phyloP scores from a whole-genome alignment of 2,113 vertebrate species.

The Lutjanus erythropterus region DNA sequence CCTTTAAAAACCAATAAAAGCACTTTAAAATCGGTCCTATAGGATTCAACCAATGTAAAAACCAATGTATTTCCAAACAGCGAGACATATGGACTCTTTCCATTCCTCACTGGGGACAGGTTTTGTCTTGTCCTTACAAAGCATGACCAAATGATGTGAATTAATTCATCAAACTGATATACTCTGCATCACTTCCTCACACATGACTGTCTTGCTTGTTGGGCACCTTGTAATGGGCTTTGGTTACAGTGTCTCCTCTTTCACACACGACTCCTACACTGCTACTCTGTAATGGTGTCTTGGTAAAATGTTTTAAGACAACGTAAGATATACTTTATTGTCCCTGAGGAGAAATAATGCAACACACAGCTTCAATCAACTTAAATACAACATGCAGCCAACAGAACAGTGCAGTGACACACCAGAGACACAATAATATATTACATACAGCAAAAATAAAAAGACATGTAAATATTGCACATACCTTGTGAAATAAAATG shows the following conservation, averaged over 20 bases:
- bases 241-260: slow-evolving; percentile 29
- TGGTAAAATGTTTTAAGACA: background rate
- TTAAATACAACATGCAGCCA: no score
- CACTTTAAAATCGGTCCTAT: no score
- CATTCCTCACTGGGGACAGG: background rate
- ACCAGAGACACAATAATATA: no score
- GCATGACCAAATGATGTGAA: background rate
- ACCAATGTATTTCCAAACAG: background rate
- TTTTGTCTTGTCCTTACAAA: background rate
- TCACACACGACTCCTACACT: slow-evolving; percentile 7
- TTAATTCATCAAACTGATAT: background rate
- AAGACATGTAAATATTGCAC: no score
- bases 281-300: background rate
- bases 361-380: no score
- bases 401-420: no score
- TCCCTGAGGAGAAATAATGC: no score
- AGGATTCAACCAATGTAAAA: no score
- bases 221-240: background rate
- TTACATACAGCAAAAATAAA: no score
- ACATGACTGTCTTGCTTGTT: slow-evolving; percentile 39
- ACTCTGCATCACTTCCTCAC: slow-evolving; percentile 1
- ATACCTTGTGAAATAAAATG: no score
- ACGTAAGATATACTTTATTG: no score
- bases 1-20: no score
- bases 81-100: background rate